phyloP scores from a whole-genome alignment of 2,888 invertebrate genomes.

The Cryptocheilus praepositus region DNA sequence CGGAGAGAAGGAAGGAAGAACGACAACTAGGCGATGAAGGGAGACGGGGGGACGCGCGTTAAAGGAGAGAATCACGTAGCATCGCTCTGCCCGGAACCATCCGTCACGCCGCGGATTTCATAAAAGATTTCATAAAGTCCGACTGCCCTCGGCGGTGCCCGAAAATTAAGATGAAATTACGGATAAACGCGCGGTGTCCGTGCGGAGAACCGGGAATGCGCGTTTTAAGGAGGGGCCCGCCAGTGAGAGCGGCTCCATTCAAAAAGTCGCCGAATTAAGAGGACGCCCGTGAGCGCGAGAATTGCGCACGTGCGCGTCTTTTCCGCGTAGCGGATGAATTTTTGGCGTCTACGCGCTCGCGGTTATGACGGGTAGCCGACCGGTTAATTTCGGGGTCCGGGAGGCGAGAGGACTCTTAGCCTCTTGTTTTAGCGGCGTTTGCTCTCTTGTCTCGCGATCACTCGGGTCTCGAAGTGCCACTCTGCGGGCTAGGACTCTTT shows the following conservation, averaged over 20 bases:
- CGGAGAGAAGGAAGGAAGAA: slow-evolving; percentile 13
- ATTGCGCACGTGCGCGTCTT: slow-evolving; percentile 21
- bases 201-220: slow-evolving; percentile 28
- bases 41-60: background rate
- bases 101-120: slow-evolving; percentile 59
- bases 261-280: slow-evolving; percentile 41
- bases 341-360: slow-evolving; percentile 35
- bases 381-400: slow-evolving; percentile 48
- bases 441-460: slow-evolving; percentile 55
- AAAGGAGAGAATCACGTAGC: slow-evolving; percentile 55
- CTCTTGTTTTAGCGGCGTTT: no score
- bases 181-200: slow-evolving; percentile 47
- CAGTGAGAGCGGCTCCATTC: slow-evolving; percentile 30
- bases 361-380: slow-evolving; percentile 48
- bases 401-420: slow-evolving; percentile 23
- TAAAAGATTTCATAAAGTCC: slow-evolving; percentile 60
- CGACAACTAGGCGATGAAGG: slow-evolving; percentile 4
- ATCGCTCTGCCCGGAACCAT: slow-evolving; percentile 54
- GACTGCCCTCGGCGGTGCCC: slow-evolving; percentile 40
- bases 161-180: slow-evolving; percentile 58
- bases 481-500: slow-evolving; percentile 54
- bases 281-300: slow-evolving; percentile 10
- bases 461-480: slow-evolving; percentile 43
- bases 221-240: slow-evolving; percentile 38
- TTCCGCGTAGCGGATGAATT: slow-evolving; percentile 42